Conservation (phyloP, 2,113 vertebrate species). For the Chiloscyllium plagiosum region DNA sequence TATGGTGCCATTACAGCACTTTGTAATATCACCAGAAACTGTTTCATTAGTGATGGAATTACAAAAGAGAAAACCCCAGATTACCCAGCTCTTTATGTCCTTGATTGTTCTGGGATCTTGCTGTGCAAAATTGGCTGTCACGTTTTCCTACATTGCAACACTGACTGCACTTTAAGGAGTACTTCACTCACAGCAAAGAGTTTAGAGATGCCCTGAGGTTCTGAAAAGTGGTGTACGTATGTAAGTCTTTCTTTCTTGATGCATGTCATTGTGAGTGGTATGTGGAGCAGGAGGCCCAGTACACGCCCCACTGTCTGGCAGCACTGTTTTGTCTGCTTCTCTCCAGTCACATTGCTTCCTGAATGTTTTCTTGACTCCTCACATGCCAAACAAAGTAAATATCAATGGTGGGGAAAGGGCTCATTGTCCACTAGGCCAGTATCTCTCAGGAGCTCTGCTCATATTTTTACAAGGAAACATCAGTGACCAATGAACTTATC, state of each 20-base stretch:
- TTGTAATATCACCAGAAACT: neutral
- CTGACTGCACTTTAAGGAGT: neutral
- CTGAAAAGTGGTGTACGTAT: neutral
- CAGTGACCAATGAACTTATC: neutral
- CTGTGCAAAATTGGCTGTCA: neutral
- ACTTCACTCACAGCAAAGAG: neutral
- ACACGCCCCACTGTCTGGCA: neutral
- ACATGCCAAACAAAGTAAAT: neutral
- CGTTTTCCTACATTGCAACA: neutral
- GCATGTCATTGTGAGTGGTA: neutral
- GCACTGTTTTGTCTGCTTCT: neutral
- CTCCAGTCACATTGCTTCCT: neutral
- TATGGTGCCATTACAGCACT: neutral
- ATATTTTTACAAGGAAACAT: neutral
- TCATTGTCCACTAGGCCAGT: neutral
- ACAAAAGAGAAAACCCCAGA: neutral
- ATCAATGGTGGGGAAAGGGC: neutral
- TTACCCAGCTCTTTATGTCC: neutral
- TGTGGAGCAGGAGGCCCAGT: neutral
- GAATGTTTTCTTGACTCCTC: neutral
- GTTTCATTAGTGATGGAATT: neutral
- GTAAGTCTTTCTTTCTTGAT: neutral
- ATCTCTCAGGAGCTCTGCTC: neutral
- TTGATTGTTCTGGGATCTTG: neutral
- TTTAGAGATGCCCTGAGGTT: neutral